Evolutionary conservation across 2,113 vertebrate genomes (phyloP), one percentile per base, ranked within the genome.

Genomic region (Motacilla tschutschensis): DNA sequence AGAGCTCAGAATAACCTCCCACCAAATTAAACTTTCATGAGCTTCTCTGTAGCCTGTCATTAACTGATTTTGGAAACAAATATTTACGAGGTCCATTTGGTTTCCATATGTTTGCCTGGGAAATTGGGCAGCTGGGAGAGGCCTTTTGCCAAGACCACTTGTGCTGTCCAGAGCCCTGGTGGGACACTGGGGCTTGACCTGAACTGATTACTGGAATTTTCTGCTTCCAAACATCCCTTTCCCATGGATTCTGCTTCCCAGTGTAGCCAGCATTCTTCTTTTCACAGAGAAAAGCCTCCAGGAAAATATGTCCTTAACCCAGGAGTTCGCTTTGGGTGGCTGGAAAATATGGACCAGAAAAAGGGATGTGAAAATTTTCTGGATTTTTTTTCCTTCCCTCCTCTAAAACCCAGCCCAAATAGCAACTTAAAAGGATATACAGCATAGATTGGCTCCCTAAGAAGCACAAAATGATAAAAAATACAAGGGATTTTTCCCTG

Each of bases 241-340:
- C 20, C 33, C 8, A 21, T 4, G 5, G 8, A 59, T 72, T 22
- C 8, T 17, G 5, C n/a, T 46, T 66, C 20, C n/a, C 21, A 31
- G 2, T 9, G 14, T 18, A 25, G 20, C 19, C 16, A 38, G 9
- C 1, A 4, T 31, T 48, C 6, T 66, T 48, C 11, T 62, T 81
- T 76, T 33, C 51, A 47, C 31, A 48, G 13, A 46, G 6, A 62
- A 46, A 64, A 50, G 1, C 17, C 26, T 75, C 72, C 29, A 10
- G 28, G 31, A 71, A 64, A 46, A 50, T 2, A 10, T 0, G 0
- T 19, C 58, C 24, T 41, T 69, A 33, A 65, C 5, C 13, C n/a
- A 19, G 16, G 17, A 25, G 12, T 51, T 80, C 63, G 5, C 0
- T 0, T 2, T 41, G 70, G 15, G 38, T 24, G 58, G 24, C 11